These are phyloP conservation scores for Bimastos eiseni DNA, from an alignment of 2,888 invertebrate genomes.

Conservation along the genomic window DNA sequence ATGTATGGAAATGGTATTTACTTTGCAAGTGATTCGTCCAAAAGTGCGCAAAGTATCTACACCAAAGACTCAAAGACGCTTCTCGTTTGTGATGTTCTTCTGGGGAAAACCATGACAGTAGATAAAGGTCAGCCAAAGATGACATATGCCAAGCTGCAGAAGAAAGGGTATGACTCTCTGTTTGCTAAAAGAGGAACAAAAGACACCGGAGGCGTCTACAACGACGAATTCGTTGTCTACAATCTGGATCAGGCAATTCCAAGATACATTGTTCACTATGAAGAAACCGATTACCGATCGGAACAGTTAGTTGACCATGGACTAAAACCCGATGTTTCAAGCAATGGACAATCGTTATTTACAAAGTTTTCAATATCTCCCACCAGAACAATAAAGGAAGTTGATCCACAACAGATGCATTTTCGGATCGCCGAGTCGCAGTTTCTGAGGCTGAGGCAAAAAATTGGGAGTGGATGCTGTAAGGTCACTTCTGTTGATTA, in stretches of 20 bases:
- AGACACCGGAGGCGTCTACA: conserved; percentile 32
- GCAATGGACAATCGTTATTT: not conserved
- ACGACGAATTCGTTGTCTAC: conserved; percentile 41
- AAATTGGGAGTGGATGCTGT: not conserved
- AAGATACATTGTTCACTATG: conserved; percentile 38
- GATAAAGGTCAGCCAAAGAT: too few species aligned
- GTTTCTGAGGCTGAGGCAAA: conserved; percentile 27
- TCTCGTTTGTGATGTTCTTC: conserved; percentile 40
- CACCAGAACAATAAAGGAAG: not conserved
- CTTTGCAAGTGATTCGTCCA: conserved; percentile 43
- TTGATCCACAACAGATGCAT: conserved; percentile 31
- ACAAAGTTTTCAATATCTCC: not conserved
- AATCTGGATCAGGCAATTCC: conserved; percentile 37
- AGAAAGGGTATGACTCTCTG: conserved; percentile 33
- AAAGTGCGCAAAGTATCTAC: conserved; percentile 40
- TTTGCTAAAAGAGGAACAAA: conserved; percentile 34
- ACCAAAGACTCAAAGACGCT: conserved; percentile 41
- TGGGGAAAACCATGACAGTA: conserved; percentile 34
- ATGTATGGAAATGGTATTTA: conserved; percentile 39
- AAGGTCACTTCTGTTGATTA: conserved; percentile 33
- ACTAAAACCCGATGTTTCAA: not conserved
- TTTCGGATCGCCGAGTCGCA: conserved; percentile 40
- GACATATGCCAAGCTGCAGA: too few species aligned
- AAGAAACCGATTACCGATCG: not conserved
- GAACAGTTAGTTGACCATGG: not conserved